A percentile compares a stretch with the other conserved stretches of the same genome.
Conservation (phyloP, 2,888 invertebrate species). For the Arge pagana region DNA sequence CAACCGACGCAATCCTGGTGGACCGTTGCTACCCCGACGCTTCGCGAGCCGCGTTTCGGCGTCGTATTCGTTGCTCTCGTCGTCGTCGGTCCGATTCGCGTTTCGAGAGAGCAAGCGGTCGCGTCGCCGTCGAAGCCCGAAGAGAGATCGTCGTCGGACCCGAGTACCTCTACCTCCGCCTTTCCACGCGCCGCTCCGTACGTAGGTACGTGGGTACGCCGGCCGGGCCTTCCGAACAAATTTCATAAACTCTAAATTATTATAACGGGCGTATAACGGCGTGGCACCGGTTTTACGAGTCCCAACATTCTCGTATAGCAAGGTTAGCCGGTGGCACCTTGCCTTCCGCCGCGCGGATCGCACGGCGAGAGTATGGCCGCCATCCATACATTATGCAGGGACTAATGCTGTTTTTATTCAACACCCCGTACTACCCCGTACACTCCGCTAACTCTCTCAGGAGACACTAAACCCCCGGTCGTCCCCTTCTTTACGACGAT, state of each 20-base stretch:
- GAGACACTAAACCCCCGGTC: conserved; percentile 49
- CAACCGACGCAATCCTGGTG: too few species aligned
- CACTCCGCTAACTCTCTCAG: conserved; percentile 36
- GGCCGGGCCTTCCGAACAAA: conserved; percentile 32
- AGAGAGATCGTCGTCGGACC: too few species aligned
- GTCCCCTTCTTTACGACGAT: conserved; percentile 53
- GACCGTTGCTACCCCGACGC: too few species aligned
- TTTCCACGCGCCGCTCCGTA: too few species aligned
- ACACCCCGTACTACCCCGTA: conserved; percentile 31
- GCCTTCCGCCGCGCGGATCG: conserved; percentile 3
- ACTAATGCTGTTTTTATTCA: conserved; percentile 58
- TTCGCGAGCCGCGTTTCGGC: too few species aligned
- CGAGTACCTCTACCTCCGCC: too few species aligned
- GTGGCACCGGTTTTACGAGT: conserved; percentile 46
- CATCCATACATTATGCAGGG: conserved; percentile 53
- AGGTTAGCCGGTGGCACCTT: conserved; percentile 35
- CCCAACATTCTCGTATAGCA: conserved; percentile 50
- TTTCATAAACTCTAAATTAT: conserved; percentile 52
- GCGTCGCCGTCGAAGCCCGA: conserved; percentile 1
- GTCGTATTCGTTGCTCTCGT: neutral
- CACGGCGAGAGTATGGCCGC: conserved; percentile 4
- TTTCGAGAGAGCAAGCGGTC: too few species aligned
- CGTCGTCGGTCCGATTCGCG: neutral
- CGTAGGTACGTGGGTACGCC: conserved; percentile 18
- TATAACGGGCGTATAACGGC: conserved; percentile 42